Evolutionary conservation across 2,888 invertebrate genomes (phyloP), one percentile per base, ranked within the genome.

Genomic region (Callosobruchus maculatus): DNA sequence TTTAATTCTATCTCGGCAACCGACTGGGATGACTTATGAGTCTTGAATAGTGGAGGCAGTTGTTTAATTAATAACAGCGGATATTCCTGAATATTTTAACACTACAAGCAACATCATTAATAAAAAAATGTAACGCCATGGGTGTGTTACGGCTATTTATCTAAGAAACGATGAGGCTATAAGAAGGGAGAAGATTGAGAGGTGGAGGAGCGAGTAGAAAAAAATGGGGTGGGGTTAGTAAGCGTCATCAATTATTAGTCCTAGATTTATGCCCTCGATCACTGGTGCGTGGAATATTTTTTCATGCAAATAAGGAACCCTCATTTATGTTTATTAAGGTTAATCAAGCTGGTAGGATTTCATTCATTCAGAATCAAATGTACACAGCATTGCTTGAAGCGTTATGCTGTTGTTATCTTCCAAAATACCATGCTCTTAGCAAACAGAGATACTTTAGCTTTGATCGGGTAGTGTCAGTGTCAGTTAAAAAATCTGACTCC

Each of bases 1-100:
- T 80, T 80, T 77, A 78, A 79, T 79, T 79, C 68, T 78, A 78
- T 74, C 77, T 76, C 77, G 74, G 71, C 74, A 74, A 74, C 75
- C 73, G 70, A 74, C 73, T 74, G 74, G 77, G 79, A 81, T 82
- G 81, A 82, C 80, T 80, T 80, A 81, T 80, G 81, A 79, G 77
- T 80, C 80, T 80, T 80, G 80, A 76, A 80, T 49, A 49, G 78
- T 78, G 78, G 79, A 82, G 82, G 77, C 75, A 78, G 75, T 79
- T 22, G 81, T 81, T 83, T 83, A 83, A 68, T 83, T 83, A 83
- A 83, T 83, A 83, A 83, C 83, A 82, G 81, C 77, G 82, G 82
- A 81, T 82, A 83, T 82, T 82, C 83, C 80, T 79, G 83, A 83
- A 83, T 83, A 83, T 83, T 83, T 83, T 83, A 83, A 83, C 83